phyloP scores from a whole-genome alignment of 2,113 vertebrate genomes.

The Choloepus hoffmanni region DNA sequence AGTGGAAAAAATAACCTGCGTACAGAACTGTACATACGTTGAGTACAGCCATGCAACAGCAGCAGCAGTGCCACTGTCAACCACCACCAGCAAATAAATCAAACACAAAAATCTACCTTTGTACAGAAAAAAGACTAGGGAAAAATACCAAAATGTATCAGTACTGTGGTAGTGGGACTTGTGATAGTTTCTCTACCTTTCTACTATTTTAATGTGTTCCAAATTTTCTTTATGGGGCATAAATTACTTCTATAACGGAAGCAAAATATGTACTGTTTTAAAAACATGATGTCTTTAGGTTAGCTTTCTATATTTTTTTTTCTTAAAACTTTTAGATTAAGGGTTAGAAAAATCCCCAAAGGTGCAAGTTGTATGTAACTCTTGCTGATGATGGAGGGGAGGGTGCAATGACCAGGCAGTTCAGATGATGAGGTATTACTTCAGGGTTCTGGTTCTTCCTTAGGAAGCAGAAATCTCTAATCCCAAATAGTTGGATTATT shows the following conservation, averaged over 20 bases:
- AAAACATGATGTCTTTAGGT: not conserved
- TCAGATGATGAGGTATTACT: not conserved
- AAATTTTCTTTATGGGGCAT: not conserved
- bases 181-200: not conserved
- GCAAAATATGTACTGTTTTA: not conserved
- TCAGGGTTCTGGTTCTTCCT: not conserved
- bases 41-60: not conserved
- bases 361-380: not conserved
- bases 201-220: conserved; percentile 4
- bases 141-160: not conserved
- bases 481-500: not conserved
- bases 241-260: conserved; percentile 13
- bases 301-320: not conserved
- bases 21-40: not conserved
- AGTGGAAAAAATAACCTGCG: not conserved
- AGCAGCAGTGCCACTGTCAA: not conserved
- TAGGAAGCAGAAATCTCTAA: not conserved
- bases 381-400: not conserved
- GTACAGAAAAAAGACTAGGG: not conserved
- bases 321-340: not conserved
- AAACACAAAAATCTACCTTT: not conserved
- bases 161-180: not conserved
- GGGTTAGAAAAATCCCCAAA: not conserved
- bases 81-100: not conserved
- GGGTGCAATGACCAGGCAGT: not conserved